Conservation (phyloP, 37 sponge, comb jelly and placozoan genomes). For the Bolinopsis microptera region DNA sequence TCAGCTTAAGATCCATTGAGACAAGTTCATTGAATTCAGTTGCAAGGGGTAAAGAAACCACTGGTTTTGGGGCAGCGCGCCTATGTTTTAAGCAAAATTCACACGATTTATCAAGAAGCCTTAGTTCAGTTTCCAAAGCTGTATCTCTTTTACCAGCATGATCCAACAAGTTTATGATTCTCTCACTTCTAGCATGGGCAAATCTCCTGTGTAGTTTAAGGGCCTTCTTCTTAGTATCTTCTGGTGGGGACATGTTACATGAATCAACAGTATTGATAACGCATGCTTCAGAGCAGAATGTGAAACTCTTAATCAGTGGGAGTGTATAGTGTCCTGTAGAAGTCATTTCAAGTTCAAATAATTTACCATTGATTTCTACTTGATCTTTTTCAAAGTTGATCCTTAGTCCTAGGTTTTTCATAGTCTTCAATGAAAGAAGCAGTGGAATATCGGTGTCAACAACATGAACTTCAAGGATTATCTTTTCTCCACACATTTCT, state of each 20-base stretch:
- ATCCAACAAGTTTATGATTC: too few relatives aligned
- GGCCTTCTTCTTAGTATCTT: too few relatives aligned
- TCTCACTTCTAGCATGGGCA: too few relatives aligned
- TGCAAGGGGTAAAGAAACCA: not conserved
- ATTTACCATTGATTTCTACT: not conserved
- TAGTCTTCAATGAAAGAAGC: not conserved
- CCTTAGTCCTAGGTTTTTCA: not conserved
- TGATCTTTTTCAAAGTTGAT: not conserved
- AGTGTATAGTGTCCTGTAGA: not conserved
- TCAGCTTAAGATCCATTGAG: slow-evolving; percentile 5
- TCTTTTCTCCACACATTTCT: not conserved
- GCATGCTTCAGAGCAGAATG: too few relatives aligned
- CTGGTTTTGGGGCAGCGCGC: not conserved
- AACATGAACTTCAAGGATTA: not conserved
- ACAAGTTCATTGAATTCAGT: not conserved
- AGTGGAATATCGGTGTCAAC: not conserved
- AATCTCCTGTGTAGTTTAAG: too few relatives aligned
- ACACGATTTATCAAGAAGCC: not conserved
- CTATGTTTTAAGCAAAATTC: slow-evolving; percentile 9
- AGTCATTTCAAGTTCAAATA: not conserved
- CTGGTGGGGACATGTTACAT: too few relatives aligned
- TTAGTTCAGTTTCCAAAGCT: not conserved
- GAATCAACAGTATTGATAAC: too few relatives aligned
- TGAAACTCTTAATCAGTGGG: not conserved
- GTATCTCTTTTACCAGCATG: not conserved